phyloP scores from a whole-genome alignment of 2,797 vertebrate species.

The Neostethus bicornis region DNA sequence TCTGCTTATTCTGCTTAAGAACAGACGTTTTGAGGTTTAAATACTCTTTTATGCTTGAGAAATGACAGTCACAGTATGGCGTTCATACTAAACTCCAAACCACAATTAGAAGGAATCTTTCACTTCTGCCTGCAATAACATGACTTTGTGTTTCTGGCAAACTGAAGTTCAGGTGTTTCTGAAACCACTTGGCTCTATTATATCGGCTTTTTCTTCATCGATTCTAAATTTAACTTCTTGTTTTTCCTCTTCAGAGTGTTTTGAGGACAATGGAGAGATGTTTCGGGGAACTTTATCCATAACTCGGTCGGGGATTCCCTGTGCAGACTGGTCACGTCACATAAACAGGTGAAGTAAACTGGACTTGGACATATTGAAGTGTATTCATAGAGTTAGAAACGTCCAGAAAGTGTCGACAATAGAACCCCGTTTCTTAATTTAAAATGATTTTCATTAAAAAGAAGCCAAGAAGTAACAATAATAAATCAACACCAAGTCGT shows the following conservation, averaged over 20 bases:
- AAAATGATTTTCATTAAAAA: constrained; percentile 66
- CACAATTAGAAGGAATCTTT: constrained; percentile 49
- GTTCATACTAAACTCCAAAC: constrained; percentile 53
- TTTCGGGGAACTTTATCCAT: constrained; percentile 90
- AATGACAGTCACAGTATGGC: constrained; percentile 41
- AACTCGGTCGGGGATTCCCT: constrained; percentile 91
- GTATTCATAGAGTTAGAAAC: constrained; percentile 37
- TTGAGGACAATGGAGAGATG: constrained; percentile 87
- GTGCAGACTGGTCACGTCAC: constrained; percentile 91
- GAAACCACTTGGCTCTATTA: constrained; percentile 20
- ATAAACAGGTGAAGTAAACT: constrained; percentile 76
- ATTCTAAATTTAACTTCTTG: constrained; percentile 38
- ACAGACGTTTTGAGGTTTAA: constrained; percentile 30
- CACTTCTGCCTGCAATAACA: constrained; percentile 19
- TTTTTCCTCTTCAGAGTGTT: constrained; percentile 85
- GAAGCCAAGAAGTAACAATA: constrained; percentile 59
- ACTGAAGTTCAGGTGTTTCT: constrained; percentile 33
- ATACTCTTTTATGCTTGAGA: constrained; percentile 51
- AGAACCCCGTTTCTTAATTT: constrained; percentile 44
- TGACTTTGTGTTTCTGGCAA: constrained; percentile 5
- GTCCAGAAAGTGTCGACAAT: constrained; percentile 60
- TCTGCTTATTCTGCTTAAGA: constrained; percentile 49
- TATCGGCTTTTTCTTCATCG: constrained; percentile 17
- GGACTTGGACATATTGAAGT: constrained; percentile 11
- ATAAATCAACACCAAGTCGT: too few relatives aligned